Base-by-base conservation (phyloP, 2,797 vertebrate species). In the Otolemur crassicaudatus region DNA sequence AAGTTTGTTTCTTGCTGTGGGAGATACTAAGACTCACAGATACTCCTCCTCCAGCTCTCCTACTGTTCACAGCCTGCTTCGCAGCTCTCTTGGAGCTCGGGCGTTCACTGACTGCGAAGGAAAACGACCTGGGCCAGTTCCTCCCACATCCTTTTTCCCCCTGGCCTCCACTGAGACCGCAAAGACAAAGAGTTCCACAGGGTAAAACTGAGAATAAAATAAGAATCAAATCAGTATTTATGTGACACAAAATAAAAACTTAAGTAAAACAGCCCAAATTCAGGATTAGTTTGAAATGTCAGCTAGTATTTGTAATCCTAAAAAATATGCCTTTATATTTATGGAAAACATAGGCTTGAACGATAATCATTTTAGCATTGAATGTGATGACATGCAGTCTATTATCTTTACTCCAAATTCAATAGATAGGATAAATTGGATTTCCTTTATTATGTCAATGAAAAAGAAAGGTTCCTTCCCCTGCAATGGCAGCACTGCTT, bases 41-140 rank as follows among this genome's bases (percentile, higher is more conserved):
- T 16, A 1, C 3, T 17, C 43, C 31, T 17, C 34, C 31, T 7
- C 19, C 13, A 40, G 19, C 37, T 67, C 46, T 25, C 65, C 14
- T 3, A 1, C 14, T 0, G 7, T n/a, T 46, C 23, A 2, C 25
- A 65, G 73, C 19, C 12, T 37, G 34, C 80, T 63, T 29, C 23
- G 25, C 23, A 2, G 23, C 13, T 3, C 13, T 7, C 9, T 7
- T 8, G 56, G 31, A 9, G 34, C 14, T 22, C 14, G 1, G 11
- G 27, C 34, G 14, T 53, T 9, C 27, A 1, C 0, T 13, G n/a
- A 17, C 46, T 25, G 23, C 27, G 83, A n/a, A 43, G 60, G 25
- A 87, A 56, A 27, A 0, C 6, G 9, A n/a, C 34, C 7, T 11
- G 2, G 20, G 25, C 25, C 9, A 0, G 5, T 40, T 61, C 43